phyloP scores from a whole-genome alignment of 2,888 invertebrate species.

The Chymomyza amoena region DNA sequence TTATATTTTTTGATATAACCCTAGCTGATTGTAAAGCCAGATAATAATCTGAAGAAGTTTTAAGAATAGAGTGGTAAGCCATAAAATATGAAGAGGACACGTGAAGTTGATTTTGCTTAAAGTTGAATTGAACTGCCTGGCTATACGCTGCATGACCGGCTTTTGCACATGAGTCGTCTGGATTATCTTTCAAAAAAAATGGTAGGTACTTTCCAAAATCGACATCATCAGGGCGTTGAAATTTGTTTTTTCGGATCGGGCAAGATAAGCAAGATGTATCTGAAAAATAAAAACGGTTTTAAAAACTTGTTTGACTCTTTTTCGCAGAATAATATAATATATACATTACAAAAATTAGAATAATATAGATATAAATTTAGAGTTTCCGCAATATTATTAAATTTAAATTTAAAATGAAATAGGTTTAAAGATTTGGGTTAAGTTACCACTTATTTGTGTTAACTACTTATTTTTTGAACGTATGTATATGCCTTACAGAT shows the following conservation, averaged over 20 bases:
- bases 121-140: conserved; percentile 85
- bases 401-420: too few relatives aligned
- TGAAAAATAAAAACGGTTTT: conserved; percentile 45
- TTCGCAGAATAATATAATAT: too few relatives aligned
- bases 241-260: conserved; percentile 61
- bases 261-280: conserved; percentile 72
- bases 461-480: too few relatives aligned
- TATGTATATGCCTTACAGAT: too few relatives aligned
- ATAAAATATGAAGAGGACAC: conserved; percentile 93
- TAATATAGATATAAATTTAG: too few relatives aligned
- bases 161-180: conserved; percentile 86
- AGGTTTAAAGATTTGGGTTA: too few relatives aligned
- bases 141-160: conserved; percentile 92
- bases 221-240: conserved; percentile 81
- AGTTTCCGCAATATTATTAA: too few relatives aligned
- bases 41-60: conserved; percentile 94
- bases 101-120: conserved; percentile 62
- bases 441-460: too few relatives aligned
- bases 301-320: not conserved
- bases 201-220: conserved; percentile 88
- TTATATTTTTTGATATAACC: conserved; percentile 89
- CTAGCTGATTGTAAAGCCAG: conserved; percentile 91
- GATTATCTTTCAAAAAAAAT: conserved; percentile 91
- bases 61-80: conserved; percentile 95
- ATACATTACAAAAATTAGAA: too few relatives aligned